Base-by-base conservation (phyloP, 2,113 vertebrate genomes). In the Xerus inauris region DNA sequence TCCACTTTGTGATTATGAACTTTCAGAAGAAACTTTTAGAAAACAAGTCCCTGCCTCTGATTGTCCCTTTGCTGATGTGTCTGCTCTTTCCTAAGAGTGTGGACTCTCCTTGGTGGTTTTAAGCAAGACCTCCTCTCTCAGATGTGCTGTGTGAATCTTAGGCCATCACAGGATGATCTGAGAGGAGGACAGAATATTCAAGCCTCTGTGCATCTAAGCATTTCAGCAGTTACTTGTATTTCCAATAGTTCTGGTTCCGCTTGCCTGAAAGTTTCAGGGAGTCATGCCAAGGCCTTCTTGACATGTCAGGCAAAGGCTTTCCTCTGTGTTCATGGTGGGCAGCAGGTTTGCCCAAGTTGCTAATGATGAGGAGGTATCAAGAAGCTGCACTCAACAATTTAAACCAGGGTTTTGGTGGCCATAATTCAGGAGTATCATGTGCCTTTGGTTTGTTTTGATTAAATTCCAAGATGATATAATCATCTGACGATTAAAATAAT, bases 401-500 rank as follows among this genome's bases (percentile, higher is more conserved):
- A 86, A 59, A 80, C 16, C 77, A 75, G 32, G 20, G 40, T 85
- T 87, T 84, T 71, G 38, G 45, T 64, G 42, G 32, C 35, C 8
- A 12, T 12, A 71, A 30, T 84, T 69, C 38, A 92, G 47, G 30
- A 85, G 38, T n/a, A 81, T 90, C 82, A 24, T 30, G 14, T 80
- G 69, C 8, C 62, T 86, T 64, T 86, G 13, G 47, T 94, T 97
- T 91, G 57, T 96, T 95, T 83, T 94, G 38, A 87, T 93, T 93
- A 86, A 83, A 96, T 96, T 97, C 79, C 96, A 92, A 94, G 59
- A 30, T 69, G 75, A 62, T 67, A 72, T 5, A 87, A 73, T 97
- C 96, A 91, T 80, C 83, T 69, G 89, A 75, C 67, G 95, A 65
- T 97, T 95, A 97, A 94, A 83, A 75, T 85, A 84, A 94, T 94